Evolutionary conservation across 2,113 vertebrate species (phyloP), one percentile per base, ranked within the genome.

Genomic region (Steatornis caripensis): DNA sequence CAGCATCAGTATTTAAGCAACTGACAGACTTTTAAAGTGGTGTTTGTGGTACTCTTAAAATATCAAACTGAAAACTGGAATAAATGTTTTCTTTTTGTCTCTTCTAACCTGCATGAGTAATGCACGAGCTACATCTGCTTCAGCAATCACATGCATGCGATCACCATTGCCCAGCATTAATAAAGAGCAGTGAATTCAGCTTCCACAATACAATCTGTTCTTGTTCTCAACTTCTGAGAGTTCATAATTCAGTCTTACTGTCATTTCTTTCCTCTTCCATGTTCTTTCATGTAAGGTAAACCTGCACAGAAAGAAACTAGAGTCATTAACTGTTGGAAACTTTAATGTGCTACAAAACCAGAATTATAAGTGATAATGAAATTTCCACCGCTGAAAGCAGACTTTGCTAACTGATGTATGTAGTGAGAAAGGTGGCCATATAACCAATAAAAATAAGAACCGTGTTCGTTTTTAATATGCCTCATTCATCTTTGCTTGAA

Each of bases 361-460:
- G 96, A 98, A 98, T 98, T 98, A 98, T 97, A 98, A 97, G 97
- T 97, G 98, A 97, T 98, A 98, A 98, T 98, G 98, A 98, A 98
- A 97, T 98, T 98, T 98, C 96, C 94, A 97, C 95, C 95, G 96
- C 95, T 96, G 97, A 98, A 98, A 98, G 88, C 51, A 95, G 94
- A 92, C 87, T 97, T 93, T 81, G 91, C 90, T 97, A 97, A 96
- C 95, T 96, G 97, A 98, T 97, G 87, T 97, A 97, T 96, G 95
- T 96, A 98, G 97, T 98, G 97, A 98, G 97, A 98, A 97, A 97
- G 93, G 77, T 95, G 93, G 64, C 87, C 94, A 78, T 51, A 92
- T 48, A 96, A 97, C 93, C 91, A 97, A 94, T 22, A 96, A 96
- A 98, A 97, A 97, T 92, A 96, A 93, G 94, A 96, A 61, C 29